These are phyloP conservation scores for Neelides sp. DNA, from an alignment of 1,140 invertebrate genomes.

Conservation along the genomic window DNA sequence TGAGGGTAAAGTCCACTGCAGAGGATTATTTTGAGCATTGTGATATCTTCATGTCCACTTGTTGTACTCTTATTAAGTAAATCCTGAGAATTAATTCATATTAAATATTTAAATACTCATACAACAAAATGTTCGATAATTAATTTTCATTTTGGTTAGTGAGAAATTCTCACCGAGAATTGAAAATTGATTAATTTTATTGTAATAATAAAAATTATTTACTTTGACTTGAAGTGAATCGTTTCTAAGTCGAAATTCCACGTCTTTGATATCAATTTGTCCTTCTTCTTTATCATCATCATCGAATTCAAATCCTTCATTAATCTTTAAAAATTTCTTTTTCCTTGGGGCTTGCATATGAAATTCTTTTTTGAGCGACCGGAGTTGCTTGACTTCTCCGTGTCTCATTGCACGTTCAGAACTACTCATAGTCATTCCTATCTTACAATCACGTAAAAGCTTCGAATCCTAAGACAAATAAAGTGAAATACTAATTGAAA, in stretches of 20 bases:
- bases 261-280: constrained; percentile 69
- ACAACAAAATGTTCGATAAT: no score
- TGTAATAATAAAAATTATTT: constrained; percentile 8
- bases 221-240: constrained; percentile 52
- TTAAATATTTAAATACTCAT: constrained; percentile 16
- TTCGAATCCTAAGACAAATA: constrained; percentile 48
- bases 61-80: constrained; percentile 56
- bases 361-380: constrained; percentile 57
- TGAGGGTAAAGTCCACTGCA: constrained; percentile 88
- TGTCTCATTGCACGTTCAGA: constrained; percentile 63
- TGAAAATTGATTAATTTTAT: background rate
- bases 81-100: constrained; percentile 38
- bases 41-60: constrained; percentile 66
- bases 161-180: background rate
- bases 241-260: constrained; percentile 74
- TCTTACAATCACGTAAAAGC: constrained; percentile 45
- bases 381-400: constrained; percentile 74
- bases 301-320: constrained; percentile 27
- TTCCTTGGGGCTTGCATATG: constrained; percentile 51
- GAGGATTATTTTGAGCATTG: constrained; percentile 76
- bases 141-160: background rate
- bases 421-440: constrained; percentile 48
- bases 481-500: no score
- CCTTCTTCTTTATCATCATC: constrained; percentile 40
- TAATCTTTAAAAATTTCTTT: constrained; percentile 54